Percentiles rank a stretch among this genome's conserved stretches.
phyloP scores from a whole-genome alignment of 92 coral and sea anemone species.

The Zoanthus gigantus region DNA sequence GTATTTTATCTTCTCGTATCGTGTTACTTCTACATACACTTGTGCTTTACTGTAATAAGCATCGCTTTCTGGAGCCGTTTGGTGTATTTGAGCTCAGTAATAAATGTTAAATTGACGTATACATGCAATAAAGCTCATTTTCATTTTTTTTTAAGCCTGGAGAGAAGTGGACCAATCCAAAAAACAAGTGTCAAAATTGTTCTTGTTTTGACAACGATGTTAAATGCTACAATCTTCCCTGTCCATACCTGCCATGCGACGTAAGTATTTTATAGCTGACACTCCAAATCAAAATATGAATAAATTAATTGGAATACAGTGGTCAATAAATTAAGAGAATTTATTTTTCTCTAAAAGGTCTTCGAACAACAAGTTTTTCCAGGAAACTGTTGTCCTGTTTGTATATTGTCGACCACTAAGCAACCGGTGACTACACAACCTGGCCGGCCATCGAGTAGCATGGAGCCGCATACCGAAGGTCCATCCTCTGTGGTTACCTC shows the following conservation, averaged over 20 bases:
- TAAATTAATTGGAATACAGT: background rate
- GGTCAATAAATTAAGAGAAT: background rate
- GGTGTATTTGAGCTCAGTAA: too few species aligned
- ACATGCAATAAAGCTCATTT: background rate
- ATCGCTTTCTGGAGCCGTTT: too few species aligned
- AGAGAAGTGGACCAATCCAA: conserved; percentile 60
- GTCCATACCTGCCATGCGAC: conserved; percentile 56
- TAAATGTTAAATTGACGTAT: background rate
- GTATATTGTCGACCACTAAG: conserved; percentile 41
- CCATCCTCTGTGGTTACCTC: background rate
- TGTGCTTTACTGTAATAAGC: too few species aligned
- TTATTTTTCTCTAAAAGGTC: conserved; percentile 17
- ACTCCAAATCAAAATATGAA: background rate
- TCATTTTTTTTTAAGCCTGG: conserved; percentile 54
- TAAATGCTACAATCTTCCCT: conserved; percentile 54
- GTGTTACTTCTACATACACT: too few species aligned
- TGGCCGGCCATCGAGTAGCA: conserved; percentile 1
- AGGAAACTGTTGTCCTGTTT: conserved; percentile 57
- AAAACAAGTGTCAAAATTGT: conserved; percentile 66
- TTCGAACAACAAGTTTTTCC: conserved; percentile 44
- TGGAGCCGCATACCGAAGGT: background rate
- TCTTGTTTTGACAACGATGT: conserved; percentile 67
- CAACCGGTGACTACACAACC: conserved; percentile 4
- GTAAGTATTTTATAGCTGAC: conserved; percentile 18
- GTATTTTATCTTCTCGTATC: too few species aligned